Evolutionary conservation across 2,113 vertebrate genomes (phyloP).

Genomic region (Daboia siamensis): DNA sequence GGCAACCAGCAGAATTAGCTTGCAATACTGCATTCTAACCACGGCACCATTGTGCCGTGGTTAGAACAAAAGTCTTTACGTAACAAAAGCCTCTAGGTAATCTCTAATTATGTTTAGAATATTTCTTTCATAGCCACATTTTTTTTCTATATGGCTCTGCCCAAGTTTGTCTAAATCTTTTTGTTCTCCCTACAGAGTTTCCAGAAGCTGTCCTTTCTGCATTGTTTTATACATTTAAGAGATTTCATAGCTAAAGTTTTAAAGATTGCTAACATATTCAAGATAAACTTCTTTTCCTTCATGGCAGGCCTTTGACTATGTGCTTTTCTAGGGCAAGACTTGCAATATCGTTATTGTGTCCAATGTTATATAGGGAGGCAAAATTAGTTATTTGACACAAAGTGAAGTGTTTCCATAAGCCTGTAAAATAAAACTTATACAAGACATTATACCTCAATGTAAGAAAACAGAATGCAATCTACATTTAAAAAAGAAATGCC

Average conservation of each 20-base stretch:
- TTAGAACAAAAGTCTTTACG: background rate
- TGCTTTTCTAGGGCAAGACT: background rate
- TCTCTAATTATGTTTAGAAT: background rate
- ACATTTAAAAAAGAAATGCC: background rate
- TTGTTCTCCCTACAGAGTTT: background rate
- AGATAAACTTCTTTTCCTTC: background rate
- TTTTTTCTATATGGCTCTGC: background rate
- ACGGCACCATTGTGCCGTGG: fast-evolving
- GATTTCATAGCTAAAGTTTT: background rate
- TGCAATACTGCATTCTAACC: background rate
- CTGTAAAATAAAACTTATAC: background rate
- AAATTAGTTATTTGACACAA: background rate
- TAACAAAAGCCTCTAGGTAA: background rate
- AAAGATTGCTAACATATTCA: background rate
- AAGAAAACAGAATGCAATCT: background rate
- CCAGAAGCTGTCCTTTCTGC: background rate
- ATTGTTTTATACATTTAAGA: background rate
- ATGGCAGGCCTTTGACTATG: background rate
- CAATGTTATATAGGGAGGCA: background rate
- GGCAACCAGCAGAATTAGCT: background rate
- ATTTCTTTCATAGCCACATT: background rate
- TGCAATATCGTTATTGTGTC: background rate
- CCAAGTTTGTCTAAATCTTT: background rate
- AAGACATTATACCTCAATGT: background rate
- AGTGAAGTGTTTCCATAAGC: background rate